Percentiles rank a stretch among this genome's conserved stretches.
Conservation (phyloP, 1,140 invertebrate genomes). For the Thereuonema tuberculata region DNA sequence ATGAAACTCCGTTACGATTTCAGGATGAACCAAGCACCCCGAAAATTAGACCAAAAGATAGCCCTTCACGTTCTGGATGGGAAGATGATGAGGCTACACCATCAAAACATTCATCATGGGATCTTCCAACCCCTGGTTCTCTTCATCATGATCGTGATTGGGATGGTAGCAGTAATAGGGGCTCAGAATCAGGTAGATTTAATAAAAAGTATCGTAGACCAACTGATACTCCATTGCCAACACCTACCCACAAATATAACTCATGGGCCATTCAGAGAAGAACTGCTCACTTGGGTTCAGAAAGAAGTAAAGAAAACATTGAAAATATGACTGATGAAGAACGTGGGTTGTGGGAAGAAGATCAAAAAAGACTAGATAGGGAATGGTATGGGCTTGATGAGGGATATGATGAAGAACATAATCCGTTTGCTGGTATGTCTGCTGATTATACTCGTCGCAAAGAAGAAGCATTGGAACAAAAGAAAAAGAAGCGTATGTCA, state of each 20-base stretch:
- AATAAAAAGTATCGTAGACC: neutral
- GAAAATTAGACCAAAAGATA: constrained; percentile 41
- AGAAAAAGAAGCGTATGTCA: constrained; percentile 77
- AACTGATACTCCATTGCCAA: constrained; percentile 48
- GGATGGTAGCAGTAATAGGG: constrained; percentile 18
- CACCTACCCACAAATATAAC: constrained; percentile 76
- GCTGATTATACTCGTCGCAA: constrained; percentile 82
- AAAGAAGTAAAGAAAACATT: neutral
- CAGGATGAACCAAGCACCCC: constrained; percentile 72
- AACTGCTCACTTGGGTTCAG: neutral
- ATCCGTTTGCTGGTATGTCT: constrained; percentile 79
- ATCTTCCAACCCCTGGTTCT: constrained; percentile 67
- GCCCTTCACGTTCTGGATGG: constrained; percentile 41
- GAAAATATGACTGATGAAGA: constrained; percentile 40
- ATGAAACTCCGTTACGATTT: constrained; percentile 49
- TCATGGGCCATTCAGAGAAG: too few species aligned
- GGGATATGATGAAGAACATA: constrained; percentile 83
- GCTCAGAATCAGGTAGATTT: constrained; percentile 10
- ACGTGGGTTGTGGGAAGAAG: constrained; percentile 74
- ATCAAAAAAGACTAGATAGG: constrained; percentile 79
- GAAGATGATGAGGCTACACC: constrained; percentile 59
- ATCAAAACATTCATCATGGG: constrained; percentile 64
- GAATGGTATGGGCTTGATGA: constrained; percentile 96
- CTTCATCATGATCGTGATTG: constrained; percentile 28
- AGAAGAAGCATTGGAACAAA: constrained; percentile 78